Evolutionary conservation across 2,797 vertebrate species (phyloP), one percentile per base, ranked within the genome.

Genomic region (Philypnodon macrostomus): DNA sequence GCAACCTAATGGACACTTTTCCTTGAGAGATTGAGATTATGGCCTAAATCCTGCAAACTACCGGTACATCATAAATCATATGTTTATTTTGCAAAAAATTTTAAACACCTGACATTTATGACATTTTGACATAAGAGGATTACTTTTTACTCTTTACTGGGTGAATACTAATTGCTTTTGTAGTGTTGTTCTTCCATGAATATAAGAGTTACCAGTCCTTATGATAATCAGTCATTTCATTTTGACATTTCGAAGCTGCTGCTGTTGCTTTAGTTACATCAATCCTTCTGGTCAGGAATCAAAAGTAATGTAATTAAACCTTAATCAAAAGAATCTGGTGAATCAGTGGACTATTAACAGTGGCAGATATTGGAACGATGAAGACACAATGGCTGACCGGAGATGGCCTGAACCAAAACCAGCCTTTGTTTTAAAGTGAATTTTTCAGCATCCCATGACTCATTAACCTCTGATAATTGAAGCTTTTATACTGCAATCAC

Each of bases 191-290:
- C n/a, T n/a, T n/a, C 19, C 19, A 4, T n/a, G n/a, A 39, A 39
- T 19, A 2, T n/a, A n/a, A 14, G 7, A 8, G 21, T 40, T 40
- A 19, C n/a, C n/a, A n/a, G n/a, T n/a, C n/a, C n/a, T n/a, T n/a
- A n/a, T n/a, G n/a, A n/a, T n/a, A n/a, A n/a, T n/a, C n/a, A n/a
- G n/a, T n/a, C n/a, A n/a, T n/a, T n/a, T n/a, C n/a, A n/a, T n/a
- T 23, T 23, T 55, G 1, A 13, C 27, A 34, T 67, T 54, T 59
- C 4, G 46, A 47, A 24, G 18, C 19, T 4, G 31, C 45, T 35
- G 31, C n/a, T n/a, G 6, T 33, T 34, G 24, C 31, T 47, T 42
- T 72, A 72, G 78, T 73, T 47, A 60, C 45, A 75, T 80, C 67
- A 64, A 11, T 17, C 1, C 51, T 39, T 59, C 10, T 64, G 53